Percentiles rank a stretch among this genome's conserved stretches.
Evolutionary conservation across 2,113 vertebrate species (phyloP).

Genomic region (Menura novaehollandiae): DNA sequence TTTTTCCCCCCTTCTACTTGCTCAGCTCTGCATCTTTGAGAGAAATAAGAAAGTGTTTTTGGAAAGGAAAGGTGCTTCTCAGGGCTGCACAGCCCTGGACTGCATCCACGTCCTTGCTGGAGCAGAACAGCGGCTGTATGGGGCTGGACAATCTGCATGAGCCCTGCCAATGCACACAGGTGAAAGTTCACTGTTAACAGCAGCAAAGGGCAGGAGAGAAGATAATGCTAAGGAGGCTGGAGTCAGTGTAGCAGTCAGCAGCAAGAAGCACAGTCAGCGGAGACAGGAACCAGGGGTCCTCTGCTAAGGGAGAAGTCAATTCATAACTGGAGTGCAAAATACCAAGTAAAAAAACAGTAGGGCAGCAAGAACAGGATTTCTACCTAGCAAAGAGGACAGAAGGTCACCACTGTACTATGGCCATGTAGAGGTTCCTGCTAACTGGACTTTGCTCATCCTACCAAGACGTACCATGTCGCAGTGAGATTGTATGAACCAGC

Average conservation of each 20-base stretch:
- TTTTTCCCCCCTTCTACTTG: not conserved
- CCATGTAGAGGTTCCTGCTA: not conserved
- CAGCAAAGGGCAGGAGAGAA: not conserved
- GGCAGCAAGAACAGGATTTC: not conserved
- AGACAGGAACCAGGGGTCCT: not conserved
- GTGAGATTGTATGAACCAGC: not conserved
- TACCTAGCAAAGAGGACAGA: not conserved
- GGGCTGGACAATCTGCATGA: not conserved
- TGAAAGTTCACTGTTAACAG: not conserved
- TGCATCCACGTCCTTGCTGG: not conserved
- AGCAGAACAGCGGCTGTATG: not conserved
- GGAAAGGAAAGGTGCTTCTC: not conserved
- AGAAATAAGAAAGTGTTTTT: not conserved
- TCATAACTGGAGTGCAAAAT: not conserved
- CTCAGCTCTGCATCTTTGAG: not conserved
- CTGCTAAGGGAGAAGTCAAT: not conserved
- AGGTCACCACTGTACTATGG: not conserved
- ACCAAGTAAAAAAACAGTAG: not conserved
- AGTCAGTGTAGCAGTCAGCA: not conserved
- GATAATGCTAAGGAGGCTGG: not conserved
- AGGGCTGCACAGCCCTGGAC: not conserved
- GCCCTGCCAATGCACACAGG: not conserved
- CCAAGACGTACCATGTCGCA: constrained; percentile 68
- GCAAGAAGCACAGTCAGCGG: not conserved
- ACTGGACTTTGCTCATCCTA: not conserved